phyloP scores from a whole-genome alignment of 2,797 vertebrate genomes.

The Pygocentrus nattereri region DNA sequence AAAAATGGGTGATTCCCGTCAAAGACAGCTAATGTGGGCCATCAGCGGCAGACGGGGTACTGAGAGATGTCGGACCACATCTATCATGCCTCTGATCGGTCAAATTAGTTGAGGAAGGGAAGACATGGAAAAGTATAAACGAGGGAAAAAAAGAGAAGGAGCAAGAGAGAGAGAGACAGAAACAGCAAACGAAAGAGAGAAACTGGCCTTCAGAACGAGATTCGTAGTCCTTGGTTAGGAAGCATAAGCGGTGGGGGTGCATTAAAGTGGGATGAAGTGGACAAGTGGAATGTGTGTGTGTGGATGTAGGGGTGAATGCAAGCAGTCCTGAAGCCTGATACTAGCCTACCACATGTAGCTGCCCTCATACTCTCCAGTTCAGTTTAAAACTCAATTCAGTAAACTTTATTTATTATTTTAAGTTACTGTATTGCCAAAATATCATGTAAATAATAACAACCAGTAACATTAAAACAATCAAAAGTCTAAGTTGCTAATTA shows the following conservation, averaged over 20 bases:
- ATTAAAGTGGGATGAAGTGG: slow-evolving; percentile 12
- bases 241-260: slow-evolving; percentile 8
- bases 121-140: background rate
- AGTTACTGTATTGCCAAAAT: background rate
- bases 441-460: background rate
- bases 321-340: too few relatives aligned
- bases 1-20: background rate
- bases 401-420: background rate
- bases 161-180: background rate
- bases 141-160: background rate
- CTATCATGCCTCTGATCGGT: slow-evolving; percentile 14
- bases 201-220: background rate
- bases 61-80: slow-evolving; percentile 10
- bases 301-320: too few relatives aligned
- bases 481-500: background rate
- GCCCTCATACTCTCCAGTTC: too few relatives aligned
- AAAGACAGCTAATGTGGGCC: background rate
- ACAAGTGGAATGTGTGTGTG: slow-evolving; percentile 26
- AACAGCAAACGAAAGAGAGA: slow-evolving; percentile 2
- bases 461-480: background rate
- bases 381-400: background rate
- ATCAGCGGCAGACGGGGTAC: slow-evolving; percentile 8
- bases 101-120: background rate
- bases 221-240: slow-evolving; percentile 2
- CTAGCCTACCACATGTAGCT: too few relatives aligned